Evolutionary conservation across 1,140 invertebrate species (phyloP), one percentile per base, ranked within the genome.

Genomic region (Drosophila tani): DNA sequence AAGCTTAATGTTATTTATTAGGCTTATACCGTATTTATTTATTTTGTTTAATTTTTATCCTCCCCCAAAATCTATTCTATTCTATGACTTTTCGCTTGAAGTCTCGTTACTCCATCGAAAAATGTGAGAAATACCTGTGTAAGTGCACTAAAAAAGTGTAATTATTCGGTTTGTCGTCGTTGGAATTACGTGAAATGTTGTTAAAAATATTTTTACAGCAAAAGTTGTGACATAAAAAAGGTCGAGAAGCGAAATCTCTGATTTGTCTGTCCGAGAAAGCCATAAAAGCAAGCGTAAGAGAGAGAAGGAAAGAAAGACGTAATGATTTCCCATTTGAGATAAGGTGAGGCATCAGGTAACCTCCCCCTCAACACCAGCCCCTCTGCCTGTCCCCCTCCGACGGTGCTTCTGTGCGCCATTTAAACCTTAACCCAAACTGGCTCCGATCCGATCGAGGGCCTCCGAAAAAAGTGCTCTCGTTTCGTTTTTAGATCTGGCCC

Each of bases 281-380:
- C 64, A 70, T 69, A 46, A 70, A 67, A 69, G 45, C 32, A 1
- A 49, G 56, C 21, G 21, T n/a, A 11, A 67, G 62, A 40, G 8
- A 24, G 47, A 32, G 32, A 35, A 5, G 27, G 38, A 43, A 29
- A 49, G 35, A 40, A 15, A 49, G 27, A 46, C 55, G 78, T 85
- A 88, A 90, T 88, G 84, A 88, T 88, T 88, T 90, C 84, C 78
- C 84, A 88, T 88, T 90, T 73, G 74, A 88, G 84, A 88, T 88
- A 88, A 90, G 84, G 78, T 78, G 66, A 67, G 62, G 51, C 75
- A 75, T 87, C 69, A 74, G 76, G 68, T 80, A 78, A 50, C 49
- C 46, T 24, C 49, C 67, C n/a, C 55, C 19, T 9, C 1, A 8
- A 15, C 32, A n/a, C 47, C 29, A 47, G n/a, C 19, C 12, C 15